Percentiles rank a stretch among this genome's conserved stretches.
phyloP scores from a whole-genome alignment of 2,113 vertebrate genomes.

The Ameiurus melas region DNA sequence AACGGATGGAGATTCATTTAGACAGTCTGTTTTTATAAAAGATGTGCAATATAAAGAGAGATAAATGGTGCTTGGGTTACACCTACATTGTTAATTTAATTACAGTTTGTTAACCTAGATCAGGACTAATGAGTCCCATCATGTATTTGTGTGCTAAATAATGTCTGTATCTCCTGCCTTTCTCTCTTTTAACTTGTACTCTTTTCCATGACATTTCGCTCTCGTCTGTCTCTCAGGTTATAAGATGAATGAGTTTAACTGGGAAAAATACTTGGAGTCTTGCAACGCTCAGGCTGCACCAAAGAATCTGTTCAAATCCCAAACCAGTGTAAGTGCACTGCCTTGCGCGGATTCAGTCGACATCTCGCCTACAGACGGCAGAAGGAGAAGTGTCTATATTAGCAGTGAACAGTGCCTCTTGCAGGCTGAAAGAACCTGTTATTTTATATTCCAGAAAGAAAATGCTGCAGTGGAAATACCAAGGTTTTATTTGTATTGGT shows the following conservation, averaged over 20 bases:
- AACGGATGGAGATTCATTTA: neutral
- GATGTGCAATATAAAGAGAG: neutral
- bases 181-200: neutral
- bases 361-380: neutral
- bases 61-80: neutral
- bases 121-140: neutral
- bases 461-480: neutral
- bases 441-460: neutral
- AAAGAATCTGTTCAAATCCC: slow-evolving; percentile 64
- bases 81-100: neutral
- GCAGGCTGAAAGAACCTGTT: neutral
- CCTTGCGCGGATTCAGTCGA: neutral
- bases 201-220: neutral
- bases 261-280: slow-evolving; percentile 68
- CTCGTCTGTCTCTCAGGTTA: slow-evolving; percentile 59
- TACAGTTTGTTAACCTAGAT: neutral
- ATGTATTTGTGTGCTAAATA: neutral
- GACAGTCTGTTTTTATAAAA: neutral
- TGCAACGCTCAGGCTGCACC: slow-evolving; percentile 65
- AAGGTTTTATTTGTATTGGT: neutral
- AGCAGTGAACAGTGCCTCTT: slow-evolving; percentile 27
- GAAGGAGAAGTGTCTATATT: neutral
- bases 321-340: slow-evolving; percentile 56
- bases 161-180: neutral
- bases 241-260: slow-evolving; percentile 69